phyloP scores from a whole-genome alignment of 2,888 invertebrate species.

The Drosophila formosana region DNA sequence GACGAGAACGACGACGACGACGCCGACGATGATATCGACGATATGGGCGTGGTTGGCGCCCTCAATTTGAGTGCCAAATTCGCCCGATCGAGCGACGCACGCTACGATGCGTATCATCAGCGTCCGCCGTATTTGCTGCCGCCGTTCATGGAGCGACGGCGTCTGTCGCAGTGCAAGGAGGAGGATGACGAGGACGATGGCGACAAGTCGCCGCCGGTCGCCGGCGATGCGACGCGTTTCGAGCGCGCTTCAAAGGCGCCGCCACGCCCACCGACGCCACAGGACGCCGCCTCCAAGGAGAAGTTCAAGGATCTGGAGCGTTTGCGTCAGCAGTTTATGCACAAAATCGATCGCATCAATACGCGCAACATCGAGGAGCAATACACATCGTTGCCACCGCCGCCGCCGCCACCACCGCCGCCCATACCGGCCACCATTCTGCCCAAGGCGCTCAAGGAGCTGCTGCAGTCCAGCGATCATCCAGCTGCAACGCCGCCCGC shows the following conservation, averaged over 20 bases:
- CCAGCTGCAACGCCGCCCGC: neutral
- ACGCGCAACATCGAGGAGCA: constrained; percentile 82
- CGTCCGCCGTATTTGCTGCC: constrained; percentile 84
- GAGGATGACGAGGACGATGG: constrained; percentile 91
- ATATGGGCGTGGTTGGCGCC: constrained; percentile 42
- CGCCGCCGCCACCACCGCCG: constrained; percentile 77
- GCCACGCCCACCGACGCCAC: constrained; percentile 79
- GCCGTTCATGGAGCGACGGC: constrained; percentile 87
- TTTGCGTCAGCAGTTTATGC: constrained; percentile 83
- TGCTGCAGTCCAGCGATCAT: constrained; percentile 70
- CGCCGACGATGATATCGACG: constrained; percentile 40
- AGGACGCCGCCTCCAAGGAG: constrained; percentile 77
- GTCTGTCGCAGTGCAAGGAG: constrained; percentile 93
- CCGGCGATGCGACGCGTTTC: constrained; percentile 36
- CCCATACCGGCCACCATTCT: constrained; percentile 84
- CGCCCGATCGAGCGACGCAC: constrained; percentile 56
- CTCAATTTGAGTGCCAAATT: constrained; percentile 58
- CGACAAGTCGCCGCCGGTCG: constrained; percentile 76
- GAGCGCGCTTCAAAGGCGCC: constrained; percentile 70
- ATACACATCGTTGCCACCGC: constrained; percentile 66
- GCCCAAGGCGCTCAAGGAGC: constrained; percentile 80
- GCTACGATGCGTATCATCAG: constrained; percentile 73
- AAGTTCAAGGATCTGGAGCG: constrained; percentile 83
- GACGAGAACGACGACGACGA: constrained; percentile 61
- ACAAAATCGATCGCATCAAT: constrained; percentile 84